Conservation (phyloP, 64 coral and sea anemone genomes). For the Stichodactyla mertensii region DNA sequence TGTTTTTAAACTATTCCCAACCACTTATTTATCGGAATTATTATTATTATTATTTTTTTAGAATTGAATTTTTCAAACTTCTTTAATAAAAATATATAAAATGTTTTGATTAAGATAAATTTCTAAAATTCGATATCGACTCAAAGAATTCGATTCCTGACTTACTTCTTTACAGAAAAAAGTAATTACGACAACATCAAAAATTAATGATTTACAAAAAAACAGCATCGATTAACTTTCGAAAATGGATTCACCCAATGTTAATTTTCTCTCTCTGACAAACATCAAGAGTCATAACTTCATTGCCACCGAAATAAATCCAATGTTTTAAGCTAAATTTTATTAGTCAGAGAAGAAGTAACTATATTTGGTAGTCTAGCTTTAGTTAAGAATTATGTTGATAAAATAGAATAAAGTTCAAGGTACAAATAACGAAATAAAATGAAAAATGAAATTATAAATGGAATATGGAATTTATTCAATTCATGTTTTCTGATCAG, state of each 20-base stretch:
- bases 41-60: not conserved
- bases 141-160: not conserved
- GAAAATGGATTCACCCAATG: not conserved
- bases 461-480: not conserved
- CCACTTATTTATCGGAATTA: not conserved
- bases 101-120: not conserved
- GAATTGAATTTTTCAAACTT: not conserved
- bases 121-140: not conserved
- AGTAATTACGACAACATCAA: not conserved
- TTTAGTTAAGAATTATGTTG: not conserved
- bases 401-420: constrained; percentile 1
- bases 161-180: not conserved
- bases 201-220: not conserved
- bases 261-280: not conserved
- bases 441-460: not conserved
- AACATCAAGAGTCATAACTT: not conserved
- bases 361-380: too few relatives aligned
- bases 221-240: not conserved
- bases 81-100: not conserved
- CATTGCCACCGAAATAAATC: not conserved
- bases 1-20: not conserved
- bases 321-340: not conserved
- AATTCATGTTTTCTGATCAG: not conserved
- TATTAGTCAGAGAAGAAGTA: not conserved
- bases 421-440: not conserved